These are phyloP conservation scores for Habrosyne pyritoides DNA, from an alignment of 2,888 invertebrate genomes.

Conservation along the genomic window DNA sequence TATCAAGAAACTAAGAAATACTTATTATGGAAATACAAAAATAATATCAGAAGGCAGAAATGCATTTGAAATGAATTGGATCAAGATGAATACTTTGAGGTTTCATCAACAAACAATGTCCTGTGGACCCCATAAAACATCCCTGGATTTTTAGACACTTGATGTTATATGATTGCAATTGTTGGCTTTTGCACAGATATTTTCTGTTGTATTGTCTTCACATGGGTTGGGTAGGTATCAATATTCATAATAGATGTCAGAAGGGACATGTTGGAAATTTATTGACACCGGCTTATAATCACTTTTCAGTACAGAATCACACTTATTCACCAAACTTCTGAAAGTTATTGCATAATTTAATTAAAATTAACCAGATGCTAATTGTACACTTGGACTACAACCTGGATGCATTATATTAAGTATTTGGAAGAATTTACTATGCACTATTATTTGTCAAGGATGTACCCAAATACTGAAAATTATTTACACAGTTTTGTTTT, in stretches of 20 bases:
- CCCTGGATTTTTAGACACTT: conserved; percentile 51
- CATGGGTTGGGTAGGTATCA: conserved; percentile 62
- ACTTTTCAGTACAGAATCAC: conserved; percentile 77
- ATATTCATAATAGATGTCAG: conserved; percentile 44
- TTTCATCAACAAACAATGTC: conserved; percentile 14
- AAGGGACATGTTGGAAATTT: conserved; percentile 49
- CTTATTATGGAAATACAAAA: background rate
- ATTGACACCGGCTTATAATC: conserved; percentile 76
- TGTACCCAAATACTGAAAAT: conserved; percentile 46
- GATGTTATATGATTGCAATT: conserved; percentile 25
- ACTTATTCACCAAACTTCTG: conserved; percentile 61
- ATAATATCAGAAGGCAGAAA: conserved; percentile 15
- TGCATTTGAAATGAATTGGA: conserved; percentile 15
- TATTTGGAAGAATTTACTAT: conserved; percentile 46
- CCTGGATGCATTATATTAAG: conserved; percentile 32
- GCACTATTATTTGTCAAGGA: conserved; percentile 46
- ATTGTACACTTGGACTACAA: conserved; percentile 33
- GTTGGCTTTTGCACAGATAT: conserved; percentile 41
- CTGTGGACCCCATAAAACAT: conserved; percentile 36
- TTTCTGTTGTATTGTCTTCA: conserved; percentile 34
- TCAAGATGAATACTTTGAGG: conserved; percentile 14
- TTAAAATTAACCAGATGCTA: conserved; percentile 28
- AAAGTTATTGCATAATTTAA: conserved; percentile 21
- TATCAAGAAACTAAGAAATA: conserved; percentile 1
- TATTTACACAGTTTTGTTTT: conserved; percentile 57